Conservation (phyloP, 1,140 invertebrate species). For the Drosophila arawakana region DNA sequence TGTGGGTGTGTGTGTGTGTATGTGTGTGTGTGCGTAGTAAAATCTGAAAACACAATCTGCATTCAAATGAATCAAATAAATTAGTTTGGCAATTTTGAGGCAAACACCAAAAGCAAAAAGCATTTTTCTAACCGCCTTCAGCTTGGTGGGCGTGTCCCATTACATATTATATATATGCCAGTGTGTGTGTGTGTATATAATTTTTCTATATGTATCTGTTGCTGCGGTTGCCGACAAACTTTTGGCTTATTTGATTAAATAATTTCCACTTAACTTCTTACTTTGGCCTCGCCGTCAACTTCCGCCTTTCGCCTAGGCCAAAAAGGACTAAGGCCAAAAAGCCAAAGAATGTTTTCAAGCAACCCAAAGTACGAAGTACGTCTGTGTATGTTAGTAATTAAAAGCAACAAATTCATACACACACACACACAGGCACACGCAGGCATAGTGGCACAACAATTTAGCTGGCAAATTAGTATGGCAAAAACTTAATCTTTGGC, state of each 20-base stretch:
- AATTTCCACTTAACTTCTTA: slow-evolving; percentile 80
- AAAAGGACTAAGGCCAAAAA: slow-evolving; percentile 23
- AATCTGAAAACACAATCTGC: slow-evolving; percentile 73
- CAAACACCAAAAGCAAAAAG: slow-evolving; percentile 34
- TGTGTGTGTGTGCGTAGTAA: slow-evolving; percentile 7
- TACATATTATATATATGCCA: background rate
- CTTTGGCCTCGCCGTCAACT: slow-evolving; percentile 36
- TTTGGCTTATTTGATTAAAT: slow-evolving; percentile 81
- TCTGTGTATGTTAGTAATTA: slow-evolving; percentile 55
- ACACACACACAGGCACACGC: slow-evolving; percentile 36
- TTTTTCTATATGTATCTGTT: slow-evolving; percentile 9
- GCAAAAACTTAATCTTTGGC: slow-evolving; percentile 73
- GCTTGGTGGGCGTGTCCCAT: slow-evolving; percentile 18
- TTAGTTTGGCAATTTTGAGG: slow-evolving; percentile 71
- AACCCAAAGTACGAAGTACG: slow-evolving; percentile 46
- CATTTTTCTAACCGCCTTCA: slow-evolving; percentile 28
- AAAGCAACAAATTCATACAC: slow-evolving; percentile 54
- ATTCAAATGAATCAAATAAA: slow-evolving; percentile 83
- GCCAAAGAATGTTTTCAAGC: slow-evolving; percentile 44
- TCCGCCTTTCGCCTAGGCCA: slow-evolving; percentile 14
- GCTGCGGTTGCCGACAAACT: slow-evolving; percentile 44
- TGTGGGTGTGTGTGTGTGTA: slow-evolving; percentile 7
- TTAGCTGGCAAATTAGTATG: slow-evolving; percentile 75
- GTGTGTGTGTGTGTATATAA: too few relatives aligned
- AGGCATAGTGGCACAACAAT: slow-evolving; percentile 40